Conservation (phyloP, 2,888 invertebrate genomes). For the Cryptus viduatorius region DNA sequence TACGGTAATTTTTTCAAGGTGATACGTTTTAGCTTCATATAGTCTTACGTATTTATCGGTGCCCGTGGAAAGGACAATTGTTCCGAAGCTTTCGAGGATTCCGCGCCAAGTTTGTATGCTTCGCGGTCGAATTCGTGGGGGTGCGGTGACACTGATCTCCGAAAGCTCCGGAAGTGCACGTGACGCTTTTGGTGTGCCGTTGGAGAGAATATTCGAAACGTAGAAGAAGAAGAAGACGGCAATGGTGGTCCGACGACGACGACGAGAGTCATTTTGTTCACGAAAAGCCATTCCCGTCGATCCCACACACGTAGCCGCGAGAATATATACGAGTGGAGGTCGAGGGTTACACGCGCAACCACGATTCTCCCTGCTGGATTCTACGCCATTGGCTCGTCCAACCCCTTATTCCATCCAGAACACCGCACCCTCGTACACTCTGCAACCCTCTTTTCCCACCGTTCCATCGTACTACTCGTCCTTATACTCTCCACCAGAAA, state of each 20-base stretch:
- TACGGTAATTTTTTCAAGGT: background rate
- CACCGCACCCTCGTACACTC: constrained; percentile 42
- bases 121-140: constrained; percentile 7
- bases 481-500: constrained; percentile 64
- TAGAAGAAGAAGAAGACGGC: background rate
- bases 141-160: constrained; percentile 27
- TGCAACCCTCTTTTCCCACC: constrained; percentile 44
- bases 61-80: background rate
- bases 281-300: constrained; percentile 44
- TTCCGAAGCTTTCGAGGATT: background rate
- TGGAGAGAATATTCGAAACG: background rate
- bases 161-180: background rate
- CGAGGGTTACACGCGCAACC: constrained; percentile 43
- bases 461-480: constrained; percentile 62
- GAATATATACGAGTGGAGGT: constrained; percentile 27
- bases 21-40: background rate
- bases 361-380: constrained; percentile 25
- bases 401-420: constrained; percentile 47
- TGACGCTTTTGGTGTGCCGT: constrained; percentile 1
- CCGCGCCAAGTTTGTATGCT: constrained; percentile 3
- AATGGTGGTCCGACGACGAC: constrained; percentile 13
- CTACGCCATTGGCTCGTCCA: constrained; percentile 68
- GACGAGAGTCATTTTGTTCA: constrained; percentile 50
- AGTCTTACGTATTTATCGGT: background rate
- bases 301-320: background rate